Conservation (phyloP, 2,113 vertebrate species). For the Pedionomus torquatus region DNA sequence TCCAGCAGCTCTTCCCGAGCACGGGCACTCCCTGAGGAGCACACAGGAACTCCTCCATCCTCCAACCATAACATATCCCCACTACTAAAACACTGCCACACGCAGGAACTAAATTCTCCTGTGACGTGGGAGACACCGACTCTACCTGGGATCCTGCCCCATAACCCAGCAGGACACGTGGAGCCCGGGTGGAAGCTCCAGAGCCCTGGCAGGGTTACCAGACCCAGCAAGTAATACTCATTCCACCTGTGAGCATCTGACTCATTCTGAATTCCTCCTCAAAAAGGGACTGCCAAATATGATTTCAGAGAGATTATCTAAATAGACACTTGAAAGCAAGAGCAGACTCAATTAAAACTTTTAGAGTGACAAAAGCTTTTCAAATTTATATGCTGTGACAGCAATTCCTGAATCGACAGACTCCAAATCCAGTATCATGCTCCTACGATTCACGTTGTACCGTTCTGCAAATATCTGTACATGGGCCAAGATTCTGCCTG, state of each 20-base stretch:
- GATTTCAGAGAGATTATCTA: neutral
- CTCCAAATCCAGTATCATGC: neutral
- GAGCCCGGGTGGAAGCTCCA: neutral
- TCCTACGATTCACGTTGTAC: neutral
- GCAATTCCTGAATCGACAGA: neutral
- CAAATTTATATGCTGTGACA: neutral
- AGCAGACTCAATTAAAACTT: neutral
- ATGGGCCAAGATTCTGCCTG: neutral
- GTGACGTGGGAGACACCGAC: neutral
- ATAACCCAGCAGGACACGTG: neutral
- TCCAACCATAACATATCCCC: neutral
- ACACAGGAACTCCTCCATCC: neutral
- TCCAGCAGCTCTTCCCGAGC: neutral
- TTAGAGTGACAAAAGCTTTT: neutral
- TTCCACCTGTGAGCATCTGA: neutral
- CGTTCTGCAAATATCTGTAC: neutral
- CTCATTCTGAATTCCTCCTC: neutral
- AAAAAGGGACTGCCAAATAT: neutral
- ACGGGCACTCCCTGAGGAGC: accelerated
- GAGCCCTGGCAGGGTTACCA: neutral
- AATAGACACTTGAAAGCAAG: neutral
- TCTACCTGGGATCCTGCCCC: neutral
- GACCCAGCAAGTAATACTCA: neutral
- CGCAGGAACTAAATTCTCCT: neutral
- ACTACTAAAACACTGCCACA: neutral